Base-by-base conservation (phyloP, 35 echinoderm and acorn worm species). In the Ophioderma brevispina region DNA sequence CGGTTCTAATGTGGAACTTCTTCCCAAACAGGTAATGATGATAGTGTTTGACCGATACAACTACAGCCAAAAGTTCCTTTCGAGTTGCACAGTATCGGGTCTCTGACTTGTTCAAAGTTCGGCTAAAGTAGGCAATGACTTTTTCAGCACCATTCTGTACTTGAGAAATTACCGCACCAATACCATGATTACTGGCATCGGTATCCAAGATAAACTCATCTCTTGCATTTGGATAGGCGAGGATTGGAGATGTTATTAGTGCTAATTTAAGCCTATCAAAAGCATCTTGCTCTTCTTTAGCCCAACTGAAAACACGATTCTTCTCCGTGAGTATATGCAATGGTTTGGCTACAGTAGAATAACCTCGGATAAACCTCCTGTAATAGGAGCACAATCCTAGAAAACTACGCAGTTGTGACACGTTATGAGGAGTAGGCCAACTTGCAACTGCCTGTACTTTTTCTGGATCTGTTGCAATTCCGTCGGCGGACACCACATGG, bases 11-110 rank as follows among this genome's bases (percentile, higher is more conserved):
- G 6, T 75, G 0, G 55, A 97, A 93, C 13, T 77, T 35, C 0
- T 32, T 80, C 25, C 87, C 94, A 31, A 84, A 43, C 14, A 96
- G 35, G 64, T 96, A 90, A 36, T 93, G 95, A 1, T 78, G 76
- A 63, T 87, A 97, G 25, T 93, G 63, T 56, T 83, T 86, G 6
- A 97, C 80, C 37, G 52, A 70, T 31, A 10, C 77, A 5, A 94
- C 84, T 6, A 93, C 64, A 40, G 91, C 77, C 1, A 93, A 70
- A 13, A 97, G 42, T 52, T 97, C 91, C 31, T 76, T 81, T 5
- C 49, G 31, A 1, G 88, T 93, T 0, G 86, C 79, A 38, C 91
- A 91, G 35, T 93, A 91, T 37, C 88, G 87, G 37, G 84, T 90
- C 63, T 97, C 82, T 35, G 49, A 31, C 39, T 56, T 80, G 0